These are phyloP conservation scores for Corythaeola cristata DNA, from an alignment of 2,113 vertebrate species.

Conservation along the genomic window DNA sequence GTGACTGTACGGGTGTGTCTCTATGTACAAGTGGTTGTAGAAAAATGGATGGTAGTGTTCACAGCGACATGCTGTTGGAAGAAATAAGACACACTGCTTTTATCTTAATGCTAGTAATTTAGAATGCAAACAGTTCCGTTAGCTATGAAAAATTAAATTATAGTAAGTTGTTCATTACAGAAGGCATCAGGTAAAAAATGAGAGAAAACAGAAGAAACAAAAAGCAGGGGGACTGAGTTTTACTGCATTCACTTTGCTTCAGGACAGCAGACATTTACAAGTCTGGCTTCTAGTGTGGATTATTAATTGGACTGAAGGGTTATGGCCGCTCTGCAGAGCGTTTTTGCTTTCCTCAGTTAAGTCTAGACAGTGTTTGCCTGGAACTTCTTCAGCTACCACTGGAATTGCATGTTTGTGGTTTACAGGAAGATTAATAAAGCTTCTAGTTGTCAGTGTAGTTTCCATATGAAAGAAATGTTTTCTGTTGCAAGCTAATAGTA, in stretches of 20 bases:
- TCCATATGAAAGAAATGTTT: neutral
- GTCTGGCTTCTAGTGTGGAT: neutral
- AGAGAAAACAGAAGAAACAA: neutral
- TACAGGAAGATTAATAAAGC: neutral
- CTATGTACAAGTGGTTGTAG: neutral
- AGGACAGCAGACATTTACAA: neutral
- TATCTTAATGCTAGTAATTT: neutral
- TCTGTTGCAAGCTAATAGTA: neutral
- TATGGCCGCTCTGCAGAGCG: neutral
- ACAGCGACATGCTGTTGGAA: neutral
- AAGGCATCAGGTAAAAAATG: neutral
- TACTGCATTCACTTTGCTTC: neutral
- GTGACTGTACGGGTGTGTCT: neutral
- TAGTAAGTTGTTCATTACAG: neutral
- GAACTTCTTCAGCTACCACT: neutral
- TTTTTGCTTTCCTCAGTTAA: no score
- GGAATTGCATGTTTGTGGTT: neutral
- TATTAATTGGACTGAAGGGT: neutral
- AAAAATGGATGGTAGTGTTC: neutral
- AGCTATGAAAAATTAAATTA: neutral
- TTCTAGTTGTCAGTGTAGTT: neutral
- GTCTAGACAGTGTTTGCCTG: neutral
- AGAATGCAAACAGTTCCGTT: neutral
- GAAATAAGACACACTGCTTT: neutral
- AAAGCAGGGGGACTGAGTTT: neutral